Conservation (phyloP, 2,113 vertebrate species). For the Zingel zingel region DNA sequence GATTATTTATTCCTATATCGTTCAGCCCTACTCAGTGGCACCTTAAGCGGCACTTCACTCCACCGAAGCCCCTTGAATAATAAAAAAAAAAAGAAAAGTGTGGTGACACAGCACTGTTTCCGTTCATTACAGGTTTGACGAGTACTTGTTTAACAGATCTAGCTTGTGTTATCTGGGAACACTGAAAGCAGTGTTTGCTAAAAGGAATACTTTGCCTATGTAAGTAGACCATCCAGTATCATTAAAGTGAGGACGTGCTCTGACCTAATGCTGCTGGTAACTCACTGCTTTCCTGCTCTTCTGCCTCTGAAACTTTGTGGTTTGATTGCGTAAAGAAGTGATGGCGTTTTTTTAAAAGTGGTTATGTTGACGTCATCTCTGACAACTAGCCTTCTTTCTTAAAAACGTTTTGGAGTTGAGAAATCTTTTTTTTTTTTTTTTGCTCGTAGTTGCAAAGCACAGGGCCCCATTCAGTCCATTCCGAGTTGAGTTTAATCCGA, state of each 20-base stretch:
- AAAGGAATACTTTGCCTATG: slow-evolving; percentile 21
- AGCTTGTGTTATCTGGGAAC: neutral
- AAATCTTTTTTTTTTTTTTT: neutral
- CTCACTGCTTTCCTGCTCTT: neutral
- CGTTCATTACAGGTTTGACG: neutral
- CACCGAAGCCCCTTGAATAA: too few species aligned
- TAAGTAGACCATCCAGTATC: neutral
- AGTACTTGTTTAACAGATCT: slow-evolving; percentile 15
- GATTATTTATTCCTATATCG: too few species aligned
- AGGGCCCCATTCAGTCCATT: too few species aligned
- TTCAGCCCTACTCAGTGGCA: neutral
- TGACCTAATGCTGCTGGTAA: slow-evolving; percentile 1
- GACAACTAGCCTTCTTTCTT: neutral
- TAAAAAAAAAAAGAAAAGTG: too few species aligned
- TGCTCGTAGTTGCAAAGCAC: neutral
- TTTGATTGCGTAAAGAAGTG: neutral
- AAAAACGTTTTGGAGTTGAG: neutral
- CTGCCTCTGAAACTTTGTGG: neutral
- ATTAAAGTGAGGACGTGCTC: neutral
- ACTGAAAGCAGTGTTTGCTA: slow-evolving; percentile 17
- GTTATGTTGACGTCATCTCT: neutral
- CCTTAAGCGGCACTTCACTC: neutral
- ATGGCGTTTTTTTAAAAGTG: neutral
- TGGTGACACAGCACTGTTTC: neutral
- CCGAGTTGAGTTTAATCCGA: neutral